phyloP scores from a whole-genome alignment of 2,113 vertebrate genomes.

The Leucopsar rothschildi region DNA sequence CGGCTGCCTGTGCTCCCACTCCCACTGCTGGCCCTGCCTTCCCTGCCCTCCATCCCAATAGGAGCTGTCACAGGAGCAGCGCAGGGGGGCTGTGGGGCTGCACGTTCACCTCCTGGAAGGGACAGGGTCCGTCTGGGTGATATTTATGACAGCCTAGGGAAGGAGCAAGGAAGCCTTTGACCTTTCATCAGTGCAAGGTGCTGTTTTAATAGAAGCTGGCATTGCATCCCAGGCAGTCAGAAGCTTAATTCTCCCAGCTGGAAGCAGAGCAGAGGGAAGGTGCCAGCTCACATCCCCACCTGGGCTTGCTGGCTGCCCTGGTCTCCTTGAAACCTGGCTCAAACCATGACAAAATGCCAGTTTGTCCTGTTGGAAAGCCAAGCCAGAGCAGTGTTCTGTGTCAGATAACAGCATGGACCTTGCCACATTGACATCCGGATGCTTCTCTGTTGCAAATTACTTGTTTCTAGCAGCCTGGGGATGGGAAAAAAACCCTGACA shows the following conservation, averaged over 20 bases:
- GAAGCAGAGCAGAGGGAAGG: background rate
- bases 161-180: background rate
- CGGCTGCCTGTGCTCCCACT: background rate
- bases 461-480: background rate
- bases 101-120: background rate
- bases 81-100: background rate
- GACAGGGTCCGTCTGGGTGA: background rate
- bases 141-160: background rate
- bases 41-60: background rate
- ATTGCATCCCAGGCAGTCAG: background rate
- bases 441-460: background rate
- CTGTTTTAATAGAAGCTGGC: background rate
- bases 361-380: slow-evolving; percentile 11
- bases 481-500: background rate
- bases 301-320: background rate
- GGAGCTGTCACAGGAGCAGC: background rate
- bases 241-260: background rate
- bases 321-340: background rate
- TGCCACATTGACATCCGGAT: background rate
- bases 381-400: background rate
- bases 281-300: background rate
- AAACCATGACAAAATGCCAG: slow-evolving; percentile 14
- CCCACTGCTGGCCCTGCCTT: slow-evolving; percentile 5
- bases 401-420: background rate
- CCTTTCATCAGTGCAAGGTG: background rate